These are phyloP conservation scores for Phlogophora meticulosa DNA, from an alignment of 2,888 invertebrate species.

Conservation along the genomic window DNA sequence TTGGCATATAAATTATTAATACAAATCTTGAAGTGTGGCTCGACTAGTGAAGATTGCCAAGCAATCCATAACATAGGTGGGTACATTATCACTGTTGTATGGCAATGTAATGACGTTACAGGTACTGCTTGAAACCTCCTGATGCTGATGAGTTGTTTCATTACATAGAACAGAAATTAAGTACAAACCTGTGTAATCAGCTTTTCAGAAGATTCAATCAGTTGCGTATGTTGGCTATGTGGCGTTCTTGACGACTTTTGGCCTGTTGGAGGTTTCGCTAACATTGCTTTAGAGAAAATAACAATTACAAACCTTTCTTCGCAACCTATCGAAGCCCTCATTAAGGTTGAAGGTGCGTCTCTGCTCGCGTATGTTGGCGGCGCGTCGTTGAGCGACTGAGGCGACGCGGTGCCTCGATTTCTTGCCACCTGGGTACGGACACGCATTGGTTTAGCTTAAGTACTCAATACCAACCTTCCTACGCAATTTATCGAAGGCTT, in stretches of 20 bases:
- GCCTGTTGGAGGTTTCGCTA: neutral
- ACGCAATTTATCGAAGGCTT: slow-evolving; percentile 97
- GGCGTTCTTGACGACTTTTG: neutral
- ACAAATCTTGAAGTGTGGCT: neutral
- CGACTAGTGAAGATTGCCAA: neutral
- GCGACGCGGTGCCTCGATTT: slow-evolving; percentile 97
- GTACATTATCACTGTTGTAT: too few species aligned
- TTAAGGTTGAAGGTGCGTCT: slow-evolving; percentile 98
- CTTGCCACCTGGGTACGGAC: slow-evolving; percentile 89
- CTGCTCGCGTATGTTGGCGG: slow-evolving; percentile 98
- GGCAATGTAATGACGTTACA: too few species aligned
- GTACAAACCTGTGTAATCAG: too few species aligned
- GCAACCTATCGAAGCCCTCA: slow-evolving; percentile 97
- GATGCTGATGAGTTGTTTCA: too few species aligned
- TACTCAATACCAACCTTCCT: slow-evolving; percentile 92
- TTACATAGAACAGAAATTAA: too few species aligned
- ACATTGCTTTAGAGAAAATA: slow-evolving; percentile 29
- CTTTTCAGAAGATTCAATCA: too few species aligned
- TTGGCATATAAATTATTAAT: neutral
- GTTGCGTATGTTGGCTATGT: neutral
- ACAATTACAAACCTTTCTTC: slow-evolving; percentile 51
- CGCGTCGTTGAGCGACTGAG: slow-evolving; percentile 96
- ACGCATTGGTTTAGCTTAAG: slow-evolving; percentile 50
- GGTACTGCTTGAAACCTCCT: too few species aligned
- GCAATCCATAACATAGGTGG: too few species aligned